Evolutionary conservation across 2,888 invertebrate species (phyloP), one percentile per base, ranked within the genome.

Genomic region (Tanypteryx hageni): DNA sequence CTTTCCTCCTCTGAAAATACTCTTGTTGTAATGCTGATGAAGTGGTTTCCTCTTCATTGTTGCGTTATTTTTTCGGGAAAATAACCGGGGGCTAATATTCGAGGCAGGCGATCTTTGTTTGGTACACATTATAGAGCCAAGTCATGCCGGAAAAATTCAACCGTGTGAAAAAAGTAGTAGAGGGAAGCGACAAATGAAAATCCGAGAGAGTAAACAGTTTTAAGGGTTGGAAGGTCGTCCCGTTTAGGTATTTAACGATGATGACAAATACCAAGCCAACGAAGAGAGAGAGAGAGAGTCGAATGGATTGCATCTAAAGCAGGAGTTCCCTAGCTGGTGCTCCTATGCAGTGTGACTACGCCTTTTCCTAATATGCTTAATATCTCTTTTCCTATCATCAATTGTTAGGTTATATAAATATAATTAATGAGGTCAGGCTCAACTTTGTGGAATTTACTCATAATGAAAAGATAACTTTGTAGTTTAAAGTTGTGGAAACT

Each of bases 1-100:
- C 31, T 68, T 22, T 68, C 61, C 18, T 68, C 89, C 14, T 44
- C 44, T n/a, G 68, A 44, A 89, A 89, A 44, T 44, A 31, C 64
- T 11, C n/a, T 61, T 44, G 44, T 89, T 64, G 68, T 76, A 89
- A 68, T 44, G 44, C 64, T 89, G 89, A 89, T 89, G 64, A 89
- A 89, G 89, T 89, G 89, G 89, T 64, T n/a, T 44, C 89, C 44
- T 89, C 89, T 76, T 76, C 76, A 76, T 76, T 76, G 76, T 76
- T 76, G 18, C 27, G 27, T 27, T 10, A 27, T 27, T 76, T 68
- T 22, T 76, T 76, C 27, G 76, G 22, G 44, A 44, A 27, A 27
- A 22, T 27, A 27, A 68, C 68, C 68, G n/a, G 68, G 13, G 76
- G 76, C 76, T 76, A 76, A 76, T 76, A 27, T 27, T 22, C 76